Evolutionary conservation across 2,888 invertebrate species (phyloP).

Genomic region (Selenia dentaria): DNA sequence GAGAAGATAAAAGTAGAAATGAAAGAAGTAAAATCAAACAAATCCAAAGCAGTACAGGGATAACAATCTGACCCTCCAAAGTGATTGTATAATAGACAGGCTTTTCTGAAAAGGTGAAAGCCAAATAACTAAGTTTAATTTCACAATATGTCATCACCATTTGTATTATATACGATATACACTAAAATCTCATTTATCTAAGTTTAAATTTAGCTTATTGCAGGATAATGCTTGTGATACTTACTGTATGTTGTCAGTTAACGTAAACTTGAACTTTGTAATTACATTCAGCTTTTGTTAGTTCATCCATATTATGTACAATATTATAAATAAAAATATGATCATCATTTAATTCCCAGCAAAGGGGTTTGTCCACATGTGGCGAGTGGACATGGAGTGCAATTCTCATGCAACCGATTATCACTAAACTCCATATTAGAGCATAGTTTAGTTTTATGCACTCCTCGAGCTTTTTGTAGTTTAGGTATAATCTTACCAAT

Average conservation of each 20-base stretch:
- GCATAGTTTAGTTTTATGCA: too few relatives aligned
- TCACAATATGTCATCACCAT: constrained; percentile 26
- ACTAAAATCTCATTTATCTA: constrained; percentile 33
- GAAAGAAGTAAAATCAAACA: background rate
- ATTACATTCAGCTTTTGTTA: background rate
- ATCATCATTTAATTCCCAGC: too few relatives aligned
- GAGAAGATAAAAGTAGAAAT: background rate
- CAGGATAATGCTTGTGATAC: constrained; percentile 34
- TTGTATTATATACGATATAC: constrained; percentile 34
- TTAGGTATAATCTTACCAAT: too few relatives aligned
- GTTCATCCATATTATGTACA: too few relatives aligned
- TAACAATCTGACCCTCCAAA: background rate
- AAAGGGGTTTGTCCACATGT: too few relatives aligned
- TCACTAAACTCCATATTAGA: too few relatives aligned
- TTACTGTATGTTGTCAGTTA: constrained; percentile 19
- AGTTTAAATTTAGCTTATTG: constrained; percentile 28
- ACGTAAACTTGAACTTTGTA: background rate
- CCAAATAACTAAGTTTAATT: constrained; percentile 13
- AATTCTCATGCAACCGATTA: too few relatives aligned
- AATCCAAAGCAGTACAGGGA: background rate
- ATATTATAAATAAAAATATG: too few relatives aligned
- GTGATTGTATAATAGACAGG: background rate
- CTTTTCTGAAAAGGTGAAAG: constrained; percentile 7
- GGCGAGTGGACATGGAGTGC: too few relatives aligned
- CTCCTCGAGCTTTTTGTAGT: too few relatives aligned